Base-by-base conservation (phyloP, 2,888 invertebrate species). In the Drosophila cognata region DNA sequence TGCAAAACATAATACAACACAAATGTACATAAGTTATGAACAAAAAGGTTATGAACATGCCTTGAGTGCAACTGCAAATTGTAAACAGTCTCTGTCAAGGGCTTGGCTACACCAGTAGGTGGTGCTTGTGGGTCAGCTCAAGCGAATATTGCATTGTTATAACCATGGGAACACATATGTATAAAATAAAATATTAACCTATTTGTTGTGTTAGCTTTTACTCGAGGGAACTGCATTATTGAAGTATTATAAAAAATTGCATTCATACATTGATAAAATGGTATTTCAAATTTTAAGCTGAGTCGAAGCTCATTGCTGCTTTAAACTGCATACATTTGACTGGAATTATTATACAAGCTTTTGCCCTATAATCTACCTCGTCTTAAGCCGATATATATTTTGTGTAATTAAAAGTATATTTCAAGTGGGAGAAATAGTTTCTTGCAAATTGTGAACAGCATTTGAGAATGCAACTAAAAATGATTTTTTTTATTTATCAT, bases 1-100 rank as follows among this genome's bases (percentile, higher is more conserved):
- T 93, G 88, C 52, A 71, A 69, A 29, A 66, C 18, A 53, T 38
- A 61, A 72, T 51, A 56, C 31, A 56, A 65, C 56, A 71, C 16
- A 55, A 60, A 69, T 38, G 60, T 8, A 21, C 16, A 33, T 36
- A 57, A 50, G 71, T 53, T 48, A 57, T 38, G 11, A 52, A 58
- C 28, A 50, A 33, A 33, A 21, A 28, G 11, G 28, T 18, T 61
- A 29, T 36, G 25, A 65, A 50, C 31, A 59, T 56, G 56, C 60
- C 33, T 46, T 25, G 29, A 69, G 51, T 67, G 57, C 38, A 51
- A 64, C 33, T 52, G 63, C 25, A 48, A 56, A 56, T 62, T 64
- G 69, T 51, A 56, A 51, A 56, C 36, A 52, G 61, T 29, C 58
- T 46, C 43, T 41, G 36, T 57, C 35, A 67, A 60, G 70, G 48